Evolutionary conservation across 2,888 invertebrate genomes (phyloP).

Genomic region (Lepeophtheirus nordmannii): DNA sequence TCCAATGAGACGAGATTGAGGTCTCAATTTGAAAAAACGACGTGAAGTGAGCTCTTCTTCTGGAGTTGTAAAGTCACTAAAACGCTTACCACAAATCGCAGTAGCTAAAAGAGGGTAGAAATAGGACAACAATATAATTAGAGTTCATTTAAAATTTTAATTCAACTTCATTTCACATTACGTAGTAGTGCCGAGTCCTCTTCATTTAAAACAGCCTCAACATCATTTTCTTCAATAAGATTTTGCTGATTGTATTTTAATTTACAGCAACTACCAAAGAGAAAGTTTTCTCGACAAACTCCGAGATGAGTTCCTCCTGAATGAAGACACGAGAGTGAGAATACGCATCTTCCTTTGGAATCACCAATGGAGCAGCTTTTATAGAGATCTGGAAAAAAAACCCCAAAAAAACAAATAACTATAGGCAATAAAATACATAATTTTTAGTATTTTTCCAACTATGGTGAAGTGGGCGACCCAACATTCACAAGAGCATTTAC

Average conservation of each 20-base stretch:
- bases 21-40: neutral
- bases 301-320: neutral
- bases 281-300: neutral
- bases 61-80: no score
- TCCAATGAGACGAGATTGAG: slow-evolving; percentile 30
- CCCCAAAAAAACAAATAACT: no score
- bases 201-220: neutral
- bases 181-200: neutral
- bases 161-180: neutral
- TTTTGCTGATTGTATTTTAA: neutral
- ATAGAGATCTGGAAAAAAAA: no score
- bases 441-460: no score
- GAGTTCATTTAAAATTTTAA: neutral
- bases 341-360: slow-evolving; percentile 1
- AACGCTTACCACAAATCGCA: neutral
- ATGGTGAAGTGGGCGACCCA: no score
- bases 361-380: neutral
- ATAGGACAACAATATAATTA: no score
- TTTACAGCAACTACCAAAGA: slow-evolving; percentile 5
- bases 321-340: neutral
- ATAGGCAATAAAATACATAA: no score
- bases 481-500: no score
- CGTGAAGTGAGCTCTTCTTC: neutral
- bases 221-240: neutral
- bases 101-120: neutral